Evolutionary conservation across 1,140 invertebrate genomes (phyloP).

Genomic region (Zaprionus inermis): DNA sequence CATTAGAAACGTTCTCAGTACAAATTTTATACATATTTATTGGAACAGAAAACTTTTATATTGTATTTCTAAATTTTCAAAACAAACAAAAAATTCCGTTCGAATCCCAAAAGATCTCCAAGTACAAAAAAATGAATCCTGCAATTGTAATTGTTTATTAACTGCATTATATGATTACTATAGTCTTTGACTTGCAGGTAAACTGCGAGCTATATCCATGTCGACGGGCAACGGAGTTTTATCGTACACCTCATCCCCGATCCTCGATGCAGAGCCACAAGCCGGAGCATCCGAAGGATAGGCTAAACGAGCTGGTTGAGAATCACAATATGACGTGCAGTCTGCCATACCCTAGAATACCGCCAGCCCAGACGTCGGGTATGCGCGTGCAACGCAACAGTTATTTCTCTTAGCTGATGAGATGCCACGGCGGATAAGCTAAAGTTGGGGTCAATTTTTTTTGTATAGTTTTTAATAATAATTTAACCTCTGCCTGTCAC

Average conservation of each 20-base stretch:
- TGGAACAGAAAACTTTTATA: too few relatives aligned
- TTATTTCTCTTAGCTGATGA: conserved; percentile 8
- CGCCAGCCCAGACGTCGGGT: neutral
- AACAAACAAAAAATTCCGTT: conserved; percentile 9
- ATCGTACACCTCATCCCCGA: conserved; percentile 7
- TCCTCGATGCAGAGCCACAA: conserved; percentile 6
- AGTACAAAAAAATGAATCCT: neutral
- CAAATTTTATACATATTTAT: neutral
- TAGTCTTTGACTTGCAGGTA: neutral
- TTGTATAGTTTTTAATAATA: too few relatives aligned
- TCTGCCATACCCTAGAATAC: neutral
- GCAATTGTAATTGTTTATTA: neutral
- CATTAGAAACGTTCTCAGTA: neutral
- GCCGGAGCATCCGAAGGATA: conserved; percentile 10
- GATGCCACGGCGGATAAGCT: too few relatives aligned
- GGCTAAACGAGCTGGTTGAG: neutral
- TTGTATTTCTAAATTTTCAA: neutral
- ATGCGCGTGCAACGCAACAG: conserved; percentile 3
- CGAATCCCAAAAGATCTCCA: neutral
- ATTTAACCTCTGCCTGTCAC: too few relatives aligned
- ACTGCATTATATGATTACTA: neutral
- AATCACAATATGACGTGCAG: neutral
- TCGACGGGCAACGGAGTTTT: neutral
- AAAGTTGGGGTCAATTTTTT: too few relatives aligned
- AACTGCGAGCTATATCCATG: conserved; percentile 21